Evolutionary conservation across 2,113 vertebrate genomes (phyloP).

Genomic region (Scolopax mira): DNA sequence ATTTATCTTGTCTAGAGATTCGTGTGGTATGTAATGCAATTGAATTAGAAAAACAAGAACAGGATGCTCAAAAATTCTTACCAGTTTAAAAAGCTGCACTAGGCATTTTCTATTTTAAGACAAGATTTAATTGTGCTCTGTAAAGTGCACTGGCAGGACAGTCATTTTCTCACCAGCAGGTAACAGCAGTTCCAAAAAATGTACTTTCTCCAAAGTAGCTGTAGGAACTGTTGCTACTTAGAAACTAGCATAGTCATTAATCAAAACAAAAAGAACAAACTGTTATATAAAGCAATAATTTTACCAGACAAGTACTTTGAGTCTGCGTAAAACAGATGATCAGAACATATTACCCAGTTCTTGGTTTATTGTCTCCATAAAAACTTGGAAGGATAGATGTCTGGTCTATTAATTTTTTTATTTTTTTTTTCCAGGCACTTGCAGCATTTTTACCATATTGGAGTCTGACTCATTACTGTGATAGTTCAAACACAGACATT

Average conservation of each 20-base stretch:
- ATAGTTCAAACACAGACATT: neutral
- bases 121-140: neutral
- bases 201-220: neutral
- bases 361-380: constrained; percentile 18
- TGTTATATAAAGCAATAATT: constrained; percentile 17
- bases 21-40: neutral
- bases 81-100: neutral
- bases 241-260: constrained; percentile 1
- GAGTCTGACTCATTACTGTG: neutral
- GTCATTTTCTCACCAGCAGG: constrained; percentile 23
- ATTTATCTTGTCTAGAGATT: neutral
- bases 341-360: neutral
- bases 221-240: neutral
- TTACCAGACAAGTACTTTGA: neutral
- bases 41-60: neutral
- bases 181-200: neutral
- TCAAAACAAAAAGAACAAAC: constrained; percentile 26
- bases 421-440: neutral
- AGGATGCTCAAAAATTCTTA: neutral
- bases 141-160: neutral
- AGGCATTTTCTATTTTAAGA: neutral
- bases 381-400: neutral
- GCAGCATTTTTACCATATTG: neutral
- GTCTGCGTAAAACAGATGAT: neutral
- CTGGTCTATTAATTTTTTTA: neutral